Conservation (phyloP, 2,888 invertebrate genomes). For the Idaea biselata region DNA sequence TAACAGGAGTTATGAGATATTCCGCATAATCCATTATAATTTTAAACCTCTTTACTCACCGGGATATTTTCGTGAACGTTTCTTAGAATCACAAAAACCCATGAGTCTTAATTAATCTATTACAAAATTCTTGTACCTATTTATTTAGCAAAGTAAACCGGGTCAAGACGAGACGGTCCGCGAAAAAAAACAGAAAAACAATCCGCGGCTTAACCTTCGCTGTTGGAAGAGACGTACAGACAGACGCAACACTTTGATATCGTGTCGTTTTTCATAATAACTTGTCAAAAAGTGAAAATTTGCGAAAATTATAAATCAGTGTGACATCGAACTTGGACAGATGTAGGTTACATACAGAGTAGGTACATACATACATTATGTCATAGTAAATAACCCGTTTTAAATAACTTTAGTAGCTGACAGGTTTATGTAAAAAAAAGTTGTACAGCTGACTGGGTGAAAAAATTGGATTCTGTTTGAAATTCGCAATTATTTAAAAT, state of each 20-base stretch:
- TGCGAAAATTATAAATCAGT: not conserved
- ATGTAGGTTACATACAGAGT: not conserved
- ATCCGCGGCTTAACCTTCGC: slow-evolving; percentile 48
- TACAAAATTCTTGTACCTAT: slow-evolving; percentile 53
- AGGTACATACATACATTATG: not conserved
- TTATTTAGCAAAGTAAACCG: slow-evolving; percentile 63
- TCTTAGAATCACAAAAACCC: slow-evolving; percentile 43
- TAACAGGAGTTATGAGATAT: not conserved
- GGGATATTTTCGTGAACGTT: slow-evolving; percentile 12
- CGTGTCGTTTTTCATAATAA: slow-evolving; percentile 1
- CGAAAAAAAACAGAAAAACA: slow-evolving; percentile 45
- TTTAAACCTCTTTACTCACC: slow-evolving; percentile 3
- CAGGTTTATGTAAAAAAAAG: too few species aligned
- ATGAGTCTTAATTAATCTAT: slow-evolving; percentile 60
- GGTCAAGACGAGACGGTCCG: slow-evolving; percentile 72
- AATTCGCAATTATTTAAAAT: too few species aligned
- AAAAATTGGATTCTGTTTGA: too few species aligned
- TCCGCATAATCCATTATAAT: not conserved
- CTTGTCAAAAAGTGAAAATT: not conserved
- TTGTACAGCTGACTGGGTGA: too few species aligned
- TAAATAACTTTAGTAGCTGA: too few species aligned
- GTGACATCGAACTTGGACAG: not conserved
- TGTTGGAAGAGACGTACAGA: slow-evolving; percentile 21
- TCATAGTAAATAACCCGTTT: not conserved
- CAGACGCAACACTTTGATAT: not conserved